Percentiles rank a stretch among this genome's conserved stretches.
phyloP scores from a whole-genome alignment of 2,113 vertebrate species.

The Ursus arctos region DNA sequence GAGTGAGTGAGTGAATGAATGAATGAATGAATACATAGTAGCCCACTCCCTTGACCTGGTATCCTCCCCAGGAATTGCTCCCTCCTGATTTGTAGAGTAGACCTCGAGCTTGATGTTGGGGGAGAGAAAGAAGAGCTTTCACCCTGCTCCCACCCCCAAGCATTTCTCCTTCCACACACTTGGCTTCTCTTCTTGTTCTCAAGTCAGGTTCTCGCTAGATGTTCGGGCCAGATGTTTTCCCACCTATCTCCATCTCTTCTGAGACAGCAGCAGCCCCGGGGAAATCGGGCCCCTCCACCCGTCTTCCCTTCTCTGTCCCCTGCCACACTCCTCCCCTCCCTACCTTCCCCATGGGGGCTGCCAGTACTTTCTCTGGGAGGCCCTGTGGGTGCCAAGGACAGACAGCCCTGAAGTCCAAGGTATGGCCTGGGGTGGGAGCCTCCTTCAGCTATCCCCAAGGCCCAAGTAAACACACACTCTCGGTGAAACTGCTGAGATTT shows the following conservation, averaged over 20 bases:
- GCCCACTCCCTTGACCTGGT: neutral
- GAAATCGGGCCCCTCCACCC: neutral
- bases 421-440: neutral
- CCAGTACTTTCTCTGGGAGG: neutral
- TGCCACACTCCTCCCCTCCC: neutral
- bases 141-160: neutral
- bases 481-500: neutral
- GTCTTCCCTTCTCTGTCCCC: neutral
- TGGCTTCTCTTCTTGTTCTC: neutral
- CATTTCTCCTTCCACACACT: neutral
- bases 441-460: neutral
- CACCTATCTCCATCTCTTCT: neutral
- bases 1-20: too few species aligned
- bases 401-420: neutral
- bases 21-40: accelerated
- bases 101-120: accelerated
- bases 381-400: neutral
- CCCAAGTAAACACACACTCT: neutral
- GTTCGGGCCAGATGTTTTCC: constrained; percentile 29
- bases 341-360: neutral
- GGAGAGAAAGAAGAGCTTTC: neutral
- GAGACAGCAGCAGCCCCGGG: neutral
- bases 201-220: neutral
- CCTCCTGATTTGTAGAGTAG: neutral
- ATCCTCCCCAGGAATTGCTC: neutral